Evolutionary conservation across 2,113 vertebrate genomes (phyloP), one percentile per base, ranked within the genome.

Genomic region (Colistium nudipinnis): DNA sequence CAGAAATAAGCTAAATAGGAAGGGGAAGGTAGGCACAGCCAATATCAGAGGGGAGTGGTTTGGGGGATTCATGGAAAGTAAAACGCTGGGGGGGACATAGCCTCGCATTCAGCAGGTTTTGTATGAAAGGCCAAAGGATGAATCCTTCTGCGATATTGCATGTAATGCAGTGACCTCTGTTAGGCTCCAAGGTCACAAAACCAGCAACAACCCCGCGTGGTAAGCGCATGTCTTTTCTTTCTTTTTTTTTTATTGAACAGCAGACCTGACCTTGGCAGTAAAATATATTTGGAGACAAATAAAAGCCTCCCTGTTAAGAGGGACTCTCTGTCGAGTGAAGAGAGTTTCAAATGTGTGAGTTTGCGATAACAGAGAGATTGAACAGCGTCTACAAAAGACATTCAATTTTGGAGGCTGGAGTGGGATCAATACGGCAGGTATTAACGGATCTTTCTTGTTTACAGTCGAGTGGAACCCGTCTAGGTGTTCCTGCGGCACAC

Each of bases 381-480:
- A 88, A 52, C 53, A 45, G 56, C 51, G 74, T 76, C 80, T 39
- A 36, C 62, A 31, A 61, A n/a, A 66, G 59, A 56, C 64, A 81
- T 78, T 84, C 72, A 55, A 75, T 70, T 76, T 71, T 53, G 55
- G 65, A 73, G 79, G 85, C 68, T 82, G 71, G 76, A 66, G 62
- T 56, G 41, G 4, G 81, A 83, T 91, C 81, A 77, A 83, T 87
- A 79, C 70, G 48, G 45, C 57, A 53, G 67, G 70, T 80, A 83
- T 87, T 62, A 79, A 78, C 71, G 80, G 65, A 82, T 89, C 65
- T 55, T 68, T 83, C 79, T 87, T 83, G 80, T 81, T 83, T 87
- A 82, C 74, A 76, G 82, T 87, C 78, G 71, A 63, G 65, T 45
- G 65, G 77, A 85, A 76, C 53, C 72, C 33, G 71, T 82, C 65